Evolutionary conservation across 2,888 invertebrate genomes (phyloP).

Genomic region (Perithous albicinctus): DNA sequence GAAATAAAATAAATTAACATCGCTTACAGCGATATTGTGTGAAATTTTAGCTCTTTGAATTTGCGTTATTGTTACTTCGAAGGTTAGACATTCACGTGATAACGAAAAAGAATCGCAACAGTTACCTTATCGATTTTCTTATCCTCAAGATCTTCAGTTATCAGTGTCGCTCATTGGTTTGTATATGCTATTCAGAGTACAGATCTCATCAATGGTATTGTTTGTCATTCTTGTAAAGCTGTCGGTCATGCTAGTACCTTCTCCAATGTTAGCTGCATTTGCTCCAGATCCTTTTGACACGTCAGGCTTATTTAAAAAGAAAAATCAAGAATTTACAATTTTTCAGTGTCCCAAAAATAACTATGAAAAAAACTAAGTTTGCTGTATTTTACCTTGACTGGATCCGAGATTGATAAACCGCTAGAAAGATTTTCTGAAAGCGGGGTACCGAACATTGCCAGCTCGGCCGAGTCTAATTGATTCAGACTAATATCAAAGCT

Average conservation of each 20-base stretch:
- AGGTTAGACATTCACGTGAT: not conserved
- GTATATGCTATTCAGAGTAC: conserved; percentile 80
- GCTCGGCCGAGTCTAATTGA: conserved; percentile 83
- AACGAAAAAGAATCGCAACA: not conserved
- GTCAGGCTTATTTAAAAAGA: conserved; percentile 58
- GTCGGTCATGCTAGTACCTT: conserved; percentile 85
- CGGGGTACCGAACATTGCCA: conserved; percentile 83
- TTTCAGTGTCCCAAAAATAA: not conserved
- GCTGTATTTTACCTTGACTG: conserved; percentile 69
- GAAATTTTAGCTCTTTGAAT: not conserved
- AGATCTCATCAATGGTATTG: conserved; percentile 84
- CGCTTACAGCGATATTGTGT: not conserved
- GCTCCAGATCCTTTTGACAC: conserved; percentile 61
- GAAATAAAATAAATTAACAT: not conserved
- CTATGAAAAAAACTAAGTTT: not conserved
- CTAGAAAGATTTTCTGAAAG: conserved; percentile 85
- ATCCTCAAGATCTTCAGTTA: conserved; percentile 58
- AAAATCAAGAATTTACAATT: not conserved
- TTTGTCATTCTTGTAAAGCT: conserved; percentile 86
- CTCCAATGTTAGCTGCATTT: conserved; percentile 64
- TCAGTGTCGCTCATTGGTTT: conserved; percentile 72
- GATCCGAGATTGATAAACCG: conserved; percentile 85
- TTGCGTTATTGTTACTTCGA: not conserved
- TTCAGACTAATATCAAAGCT: conserved; percentile 80
- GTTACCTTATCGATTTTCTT: conserved; percentile 28